phyloP scores from a whole-genome alignment of 2,888 invertebrate genomes.

The Clistopyga incitator region DNA sequence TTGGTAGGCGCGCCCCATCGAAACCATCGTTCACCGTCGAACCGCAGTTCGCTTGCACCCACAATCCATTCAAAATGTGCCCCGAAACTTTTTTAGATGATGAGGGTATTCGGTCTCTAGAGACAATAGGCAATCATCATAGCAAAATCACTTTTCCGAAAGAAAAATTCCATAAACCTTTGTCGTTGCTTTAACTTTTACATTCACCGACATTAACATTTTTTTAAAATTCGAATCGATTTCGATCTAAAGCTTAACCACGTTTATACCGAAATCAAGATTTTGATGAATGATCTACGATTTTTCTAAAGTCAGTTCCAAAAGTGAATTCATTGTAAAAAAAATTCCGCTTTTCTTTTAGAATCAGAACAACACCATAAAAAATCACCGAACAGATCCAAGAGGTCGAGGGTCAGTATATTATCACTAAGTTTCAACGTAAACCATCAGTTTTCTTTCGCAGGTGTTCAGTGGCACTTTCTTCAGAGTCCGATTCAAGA shows the following conservation, averaged over 20 bases:
- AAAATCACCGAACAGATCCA: too few relatives aligned
- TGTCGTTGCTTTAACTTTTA: too few relatives aligned
- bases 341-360: too few relatives aligned
- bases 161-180: background rate
- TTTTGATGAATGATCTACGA: too few relatives aligned
- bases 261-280: too few relatives aligned
- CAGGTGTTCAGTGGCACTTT: background rate
- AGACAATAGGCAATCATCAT: background rate
- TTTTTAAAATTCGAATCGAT: too few relatives aligned
- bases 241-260: too few relatives aligned
- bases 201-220: too few relatives aligned
- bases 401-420: too few relatives aligned
- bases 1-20: conserved; percentile 30
- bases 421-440: background rate
- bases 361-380: too few relatives aligned
- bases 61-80: conserved; percentile 14
- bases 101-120: background rate
- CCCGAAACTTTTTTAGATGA: conserved; percentile 14
- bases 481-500: background rate
- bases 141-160: background rate
- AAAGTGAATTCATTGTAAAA: too few relatives aligned
- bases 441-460: background rate
- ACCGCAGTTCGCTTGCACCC: conserved; percentile 25
- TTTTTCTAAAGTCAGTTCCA: too few relatives aligned
- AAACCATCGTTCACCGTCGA: conserved; percentile 23